Base-by-base conservation (phyloP, 2,888 invertebrate genomes). In the Philereme vetulata region DNA sequence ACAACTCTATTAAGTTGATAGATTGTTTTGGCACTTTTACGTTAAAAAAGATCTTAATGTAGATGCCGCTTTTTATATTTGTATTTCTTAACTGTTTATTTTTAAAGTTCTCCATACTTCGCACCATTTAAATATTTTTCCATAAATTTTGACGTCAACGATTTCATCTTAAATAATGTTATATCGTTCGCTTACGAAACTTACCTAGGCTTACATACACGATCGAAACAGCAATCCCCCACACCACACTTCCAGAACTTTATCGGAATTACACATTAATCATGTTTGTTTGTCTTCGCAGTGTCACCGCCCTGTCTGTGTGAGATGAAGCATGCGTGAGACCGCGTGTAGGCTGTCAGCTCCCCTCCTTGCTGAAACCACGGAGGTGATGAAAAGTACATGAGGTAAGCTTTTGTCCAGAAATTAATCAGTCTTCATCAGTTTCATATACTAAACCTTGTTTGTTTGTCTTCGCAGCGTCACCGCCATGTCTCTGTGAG, bases 1-100 rank as follows among this genome's bases (percentile, higher is more conserved):
- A 85, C 82, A 82, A 76, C 82, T 86, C 81, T 81, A 86, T 86
- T 85, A 81, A 72, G 76, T 78, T 68, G 71, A 79, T 77, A 66
- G 65, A 81, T 80, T 74, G 70, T 70, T 73, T 76, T 77, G 72
- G 74, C 75, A 72, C 75, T 70, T 72, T 67, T 56, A 56, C 57
- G 66, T 60, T 63, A 54, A 42, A 51, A 46, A 51, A 35, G 55
- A 40, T 21, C 44, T 51, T 58, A 48, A 48, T 48, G 32, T 62
- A 61, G 53, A 56, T 49, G 51, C 34, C 34, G 21, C 8, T 61
- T 21, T n/a, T 42, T 10, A 42, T 5, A 10, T 42, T 42, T 10
- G 10, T 42, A 4, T n/a, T 42, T 10, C 5, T 42, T 42, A 4
- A 42, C 42, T 10, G 38, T 38, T 53, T 52, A 6, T 5, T 45